Conservation (phyloP, 92 coral and sea anemone genomes). For the Anthopleura xanthogrammica region DNA sequence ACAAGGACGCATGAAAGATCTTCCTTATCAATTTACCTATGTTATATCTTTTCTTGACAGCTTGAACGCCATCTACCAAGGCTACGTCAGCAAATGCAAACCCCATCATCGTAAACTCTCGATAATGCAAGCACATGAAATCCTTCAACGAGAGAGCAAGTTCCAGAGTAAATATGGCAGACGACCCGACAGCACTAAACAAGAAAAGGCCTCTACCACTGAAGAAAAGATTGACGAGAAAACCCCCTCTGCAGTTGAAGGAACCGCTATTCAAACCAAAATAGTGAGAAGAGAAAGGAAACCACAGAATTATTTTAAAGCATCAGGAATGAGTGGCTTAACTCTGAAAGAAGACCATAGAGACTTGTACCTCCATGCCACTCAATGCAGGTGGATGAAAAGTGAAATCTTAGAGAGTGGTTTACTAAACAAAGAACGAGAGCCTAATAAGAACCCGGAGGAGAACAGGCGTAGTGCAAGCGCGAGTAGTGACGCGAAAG, state of each 20-base stretch:
- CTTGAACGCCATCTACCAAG: conserved; percentile 52
- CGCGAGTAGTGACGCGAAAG: conserved; percentile 1
- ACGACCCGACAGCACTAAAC: conserved; percentile 10
- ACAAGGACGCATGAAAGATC: no score
- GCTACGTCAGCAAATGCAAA: conserved; percentile 63
- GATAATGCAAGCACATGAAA: conserved; percentile 82
- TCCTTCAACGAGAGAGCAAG: conserved; percentile 70
- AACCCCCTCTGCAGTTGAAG: background rate
- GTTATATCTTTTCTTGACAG: conserved; percentile 24
- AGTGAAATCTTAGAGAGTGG: conserved; percentile 28
- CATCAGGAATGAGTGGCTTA: background rate
- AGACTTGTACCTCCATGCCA: conserved; percentile 23
- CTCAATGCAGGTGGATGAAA: conserved; percentile 41
- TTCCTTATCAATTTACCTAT: no score
- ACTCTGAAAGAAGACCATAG: conserved; percentile 27
- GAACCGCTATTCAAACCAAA: conserved; percentile 10
- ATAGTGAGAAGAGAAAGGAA: conserved; percentile 25
- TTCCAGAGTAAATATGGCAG: conserved; percentile 72
- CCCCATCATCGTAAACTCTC: conserved; percentile 79
- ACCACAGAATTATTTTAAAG: conserved; percentile 19
- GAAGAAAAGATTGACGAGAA: conserved; percentile 10
- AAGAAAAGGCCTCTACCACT: conserved; percentile 7
- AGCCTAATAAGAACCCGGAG: background rate
- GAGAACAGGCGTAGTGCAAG: conserved; percentile 6
- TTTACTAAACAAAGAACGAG: conserved; percentile 12